Percentiles rank a stretch among this genome's conserved stretches.
Evolutionary conservation across 1,140 invertebrate genomes (phyloP).

Genomic region (Phocides pigmalion): DNA sequence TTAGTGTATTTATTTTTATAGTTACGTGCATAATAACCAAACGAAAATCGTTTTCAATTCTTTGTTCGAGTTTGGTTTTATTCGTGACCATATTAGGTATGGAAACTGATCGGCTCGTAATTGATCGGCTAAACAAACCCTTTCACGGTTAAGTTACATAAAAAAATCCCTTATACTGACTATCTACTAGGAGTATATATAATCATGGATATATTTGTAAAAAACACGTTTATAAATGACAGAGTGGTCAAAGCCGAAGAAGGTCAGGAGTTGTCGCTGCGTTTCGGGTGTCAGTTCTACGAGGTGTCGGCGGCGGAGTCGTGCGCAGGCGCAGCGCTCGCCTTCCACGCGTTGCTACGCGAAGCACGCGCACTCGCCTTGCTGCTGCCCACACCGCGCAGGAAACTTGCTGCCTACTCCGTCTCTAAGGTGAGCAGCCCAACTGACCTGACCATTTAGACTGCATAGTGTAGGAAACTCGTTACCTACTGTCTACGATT

Average conservation of each 20-base stretch:
- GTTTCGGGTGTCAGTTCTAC: constrained; percentile 93
- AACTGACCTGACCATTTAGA: too few relatives aligned
- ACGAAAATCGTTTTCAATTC: too few relatives aligned
- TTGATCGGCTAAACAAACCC: too few relatives aligned
- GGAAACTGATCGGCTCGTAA: too few relatives aligned
- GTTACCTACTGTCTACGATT: neutral
- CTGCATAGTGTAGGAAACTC: neutral
- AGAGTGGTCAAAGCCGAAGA: constrained; percentile 91
- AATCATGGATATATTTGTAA: neutral
- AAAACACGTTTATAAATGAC: constrained; percentile 26
- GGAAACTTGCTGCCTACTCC: constrained; percentile 90
- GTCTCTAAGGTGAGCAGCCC: constrained; percentile 90
- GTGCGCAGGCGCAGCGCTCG: constrained; percentile 89
- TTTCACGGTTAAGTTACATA: too few relatives aligned
- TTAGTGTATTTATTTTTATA: too few relatives aligned
- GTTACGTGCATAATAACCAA: too few relatives aligned
- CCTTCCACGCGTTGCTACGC: constrained; percentile 90
- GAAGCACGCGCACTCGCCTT: constrained; percentile 90
- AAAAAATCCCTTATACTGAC: too few relatives aligned
- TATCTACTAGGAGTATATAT: neutral
- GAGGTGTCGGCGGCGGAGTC: constrained; percentile 94
- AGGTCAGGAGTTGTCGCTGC: constrained; percentile 90
- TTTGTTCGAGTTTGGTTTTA: too few relatives aligned
- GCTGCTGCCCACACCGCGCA: constrained; percentile 87
- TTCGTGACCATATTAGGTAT: too few relatives aligned